A percentile compares a stretch with the other conserved stretches of the same genome.
Conservation (phyloP, 2,888 invertebrate genomes). For the Pharmacophagus antenor region DNA sequence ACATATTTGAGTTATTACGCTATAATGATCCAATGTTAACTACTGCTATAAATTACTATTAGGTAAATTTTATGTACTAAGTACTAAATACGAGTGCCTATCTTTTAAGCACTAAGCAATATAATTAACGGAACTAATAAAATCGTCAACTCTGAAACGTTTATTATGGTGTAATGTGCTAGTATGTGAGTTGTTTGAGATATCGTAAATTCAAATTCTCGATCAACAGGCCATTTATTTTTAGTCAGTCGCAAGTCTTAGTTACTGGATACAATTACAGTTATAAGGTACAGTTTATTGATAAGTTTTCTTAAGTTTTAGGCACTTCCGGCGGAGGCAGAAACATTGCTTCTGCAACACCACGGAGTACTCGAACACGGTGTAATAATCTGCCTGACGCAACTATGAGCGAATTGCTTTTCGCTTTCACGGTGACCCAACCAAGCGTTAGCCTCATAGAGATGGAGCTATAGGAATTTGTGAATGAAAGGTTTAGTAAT, state of each 20-base stretch:
- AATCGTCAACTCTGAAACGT: not conserved
- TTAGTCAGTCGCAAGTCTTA: not conserved
- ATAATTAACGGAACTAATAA: not conserved
- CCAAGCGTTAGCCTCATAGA: constrained; percentile 71
- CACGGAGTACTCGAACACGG: constrained; percentile 87
- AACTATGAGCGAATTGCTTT: constrained; percentile 85
- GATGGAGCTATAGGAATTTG: constrained; percentile 78
- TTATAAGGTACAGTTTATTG: not conserved
- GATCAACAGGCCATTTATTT: not conserved
- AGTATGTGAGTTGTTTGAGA: not conserved
- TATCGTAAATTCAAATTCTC: not conserved
- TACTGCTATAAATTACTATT: no score
- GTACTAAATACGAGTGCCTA: no score
- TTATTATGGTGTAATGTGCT: not conserved
- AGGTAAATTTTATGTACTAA: no score
- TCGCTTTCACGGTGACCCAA: constrained; percentile 86
- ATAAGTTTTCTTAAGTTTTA: constrained; percentile 45
- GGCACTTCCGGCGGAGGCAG: constrained; percentile 92
- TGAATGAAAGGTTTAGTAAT: constrained; percentile 70
- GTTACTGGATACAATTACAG: no score
- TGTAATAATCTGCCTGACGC: constrained; percentile 87
- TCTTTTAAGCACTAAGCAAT: no score
- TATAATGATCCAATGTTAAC: no score
- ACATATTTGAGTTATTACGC: not conserved
- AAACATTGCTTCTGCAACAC: constrained; percentile 86